Base-by-base conservation (phyloP, 2,113 vertebrate species). In the Chinchilla lanigera region DNA sequence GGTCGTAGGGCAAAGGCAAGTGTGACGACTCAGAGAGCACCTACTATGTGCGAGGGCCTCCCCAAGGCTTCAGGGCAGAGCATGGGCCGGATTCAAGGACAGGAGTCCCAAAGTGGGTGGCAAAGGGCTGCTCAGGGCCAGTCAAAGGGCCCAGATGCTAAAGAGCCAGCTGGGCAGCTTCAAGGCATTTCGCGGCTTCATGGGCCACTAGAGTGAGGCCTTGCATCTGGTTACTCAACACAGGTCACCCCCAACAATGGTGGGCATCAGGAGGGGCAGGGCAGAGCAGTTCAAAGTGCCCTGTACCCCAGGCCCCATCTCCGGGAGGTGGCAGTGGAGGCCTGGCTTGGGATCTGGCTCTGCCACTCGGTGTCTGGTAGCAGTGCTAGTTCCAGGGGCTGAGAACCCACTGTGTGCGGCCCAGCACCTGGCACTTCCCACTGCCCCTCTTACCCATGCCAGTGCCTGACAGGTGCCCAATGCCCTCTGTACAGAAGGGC, bases 31-130 rank as follows among this genome's bases (percentile, higher is more conserved):
- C 73, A 33, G 3, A n/a, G 71, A 38, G 41, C 56, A 22, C 92
- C 94, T 80, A 96, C 93, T 97, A 65, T 75, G 89, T 35, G 24
- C 22, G 44, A 67, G n/a, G 50, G 65, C 44, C 38, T 85, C 75
- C 61, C 80, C 14, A 19, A 90, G 86, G 67, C 30, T 7, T 50
- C 73, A 20, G 10, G 78, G n/a, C 58, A 44, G 61, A 47, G 44
- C 52, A 44, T 50, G 38, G 38, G 44, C 75, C n/a, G n/a, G 61
- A 35, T 16, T 11, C n/a, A 61, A 17, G 69, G 73, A 47, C 56
- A 9, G 14, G 56, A 61, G 3, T 9, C 71, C 35, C 12, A 22
- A 35, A n/a, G 30, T 33, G 9, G 9, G 7, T 60, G 47, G 77
- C 10, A 50, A 24, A 78, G n/a, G 73, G 22, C 56, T 81, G 16